Base-by-base conservation (phyloP, 2,113 vertebrate genomes). In the Austrofundulus limnaeus region DNA sequence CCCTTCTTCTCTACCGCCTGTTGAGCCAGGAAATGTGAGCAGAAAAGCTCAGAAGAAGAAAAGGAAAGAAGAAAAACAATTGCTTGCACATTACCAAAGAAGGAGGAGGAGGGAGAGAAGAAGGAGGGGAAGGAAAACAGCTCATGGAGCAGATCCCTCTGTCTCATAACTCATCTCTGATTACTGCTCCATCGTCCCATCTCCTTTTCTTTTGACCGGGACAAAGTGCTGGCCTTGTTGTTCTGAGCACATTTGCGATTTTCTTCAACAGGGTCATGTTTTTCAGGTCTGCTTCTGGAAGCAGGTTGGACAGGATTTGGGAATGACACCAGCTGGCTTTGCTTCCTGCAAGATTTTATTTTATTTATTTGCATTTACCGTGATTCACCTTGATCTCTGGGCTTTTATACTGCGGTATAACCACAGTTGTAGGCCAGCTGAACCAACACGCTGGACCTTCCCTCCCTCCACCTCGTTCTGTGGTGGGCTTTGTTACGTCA, bases 21-120 rank as follows among this genome's bases (percentile, higher is more conserved):
- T 1, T 6, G 20, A 78, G 72, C 61, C 72, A 72, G 78, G 64
- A 87, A 81, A 85, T 74, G 61, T 77, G 68, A 86, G 78, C 28
- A 31, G 77, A 73, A 66, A 83, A 51, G 65, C 77, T 64, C 66
- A 48, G 77, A 85, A 82, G 66, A 63, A 60, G 76, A 54, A 70
- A 63, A 62, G 45, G 70, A 65, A 80, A 76, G n/a, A 78, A 49
- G 48, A 80, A 84, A 87, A 87, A 83, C 83, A 80, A 87, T 78
- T 77, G 61, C 82, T 82, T 73, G 74, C 62, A 73, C 73, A 81
- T 80, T 66, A 70, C 66, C 2, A 57, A 42, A 74, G 53, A 49
- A 72, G 53, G 46, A 57, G 54, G 52, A 62, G 58, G 52, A 62
- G 58, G 55, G 42, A 47, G 20, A 34, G 31, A 34, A 34, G 31